Conservation (phyloP, 1,140 invertebrate genomes). For the Pantala flavescens region DNA sequence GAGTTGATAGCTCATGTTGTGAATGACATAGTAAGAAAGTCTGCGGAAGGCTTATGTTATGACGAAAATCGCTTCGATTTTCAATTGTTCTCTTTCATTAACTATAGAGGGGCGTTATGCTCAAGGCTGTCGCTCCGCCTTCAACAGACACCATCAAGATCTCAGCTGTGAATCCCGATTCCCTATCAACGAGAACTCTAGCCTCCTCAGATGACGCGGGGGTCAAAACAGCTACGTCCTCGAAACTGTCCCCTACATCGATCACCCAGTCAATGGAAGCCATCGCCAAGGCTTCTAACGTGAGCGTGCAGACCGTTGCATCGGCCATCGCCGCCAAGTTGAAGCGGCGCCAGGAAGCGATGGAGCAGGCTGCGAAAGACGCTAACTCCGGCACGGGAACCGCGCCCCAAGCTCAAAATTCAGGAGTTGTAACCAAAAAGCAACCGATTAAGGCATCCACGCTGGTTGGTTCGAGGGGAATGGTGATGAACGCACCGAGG, state of each 20-base stretch:
- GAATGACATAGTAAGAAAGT: no score
- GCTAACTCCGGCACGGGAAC: background rate
- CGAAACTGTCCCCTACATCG: constrained; percentile 5
- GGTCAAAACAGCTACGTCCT: background rate
- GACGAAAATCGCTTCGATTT: no score
- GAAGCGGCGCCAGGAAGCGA: background rate
- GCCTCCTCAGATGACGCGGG: background rate
- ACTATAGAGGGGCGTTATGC: background rate
- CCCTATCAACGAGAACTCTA: background rate
- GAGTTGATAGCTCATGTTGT: no score
- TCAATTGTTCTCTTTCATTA: background rate
- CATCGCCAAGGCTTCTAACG: constrained; percentile 54
- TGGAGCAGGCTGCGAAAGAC: background rate
- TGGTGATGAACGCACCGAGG: constrained; percentile 75
- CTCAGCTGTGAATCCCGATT: background rate
- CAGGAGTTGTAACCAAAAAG: background rate
- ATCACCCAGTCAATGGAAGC: constrained; percentile 42
- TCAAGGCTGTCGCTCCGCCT: background rate
- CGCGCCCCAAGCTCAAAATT: background rate
- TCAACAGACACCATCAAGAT: background rate
- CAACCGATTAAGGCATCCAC: background rate
- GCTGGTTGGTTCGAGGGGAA: background rate
- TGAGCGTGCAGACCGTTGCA: constrained; percentile 59
- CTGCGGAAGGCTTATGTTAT: no score
- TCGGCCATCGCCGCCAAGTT: constrained; percentile 42